phyloP scores from a whole-genome alignment of 2,113 vertebrate genomes.

The Equus quagga region DNA sequence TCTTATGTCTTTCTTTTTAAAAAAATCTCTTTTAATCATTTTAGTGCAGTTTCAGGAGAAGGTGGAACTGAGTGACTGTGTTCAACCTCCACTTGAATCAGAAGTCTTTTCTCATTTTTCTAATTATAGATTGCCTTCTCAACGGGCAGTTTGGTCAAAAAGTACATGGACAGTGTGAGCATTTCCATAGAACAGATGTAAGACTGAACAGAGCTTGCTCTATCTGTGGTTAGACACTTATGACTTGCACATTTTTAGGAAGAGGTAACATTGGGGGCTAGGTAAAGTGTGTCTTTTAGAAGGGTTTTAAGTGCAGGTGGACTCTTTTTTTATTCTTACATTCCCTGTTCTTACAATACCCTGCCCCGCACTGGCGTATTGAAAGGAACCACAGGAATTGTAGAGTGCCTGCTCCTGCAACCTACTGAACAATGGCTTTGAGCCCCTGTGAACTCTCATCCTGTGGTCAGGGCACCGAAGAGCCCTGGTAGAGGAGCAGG shows the following conservation, averaged over 20 bases:
- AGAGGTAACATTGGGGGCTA: not conserved
- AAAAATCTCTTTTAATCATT: not conserved
- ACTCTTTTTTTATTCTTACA: not conserved
- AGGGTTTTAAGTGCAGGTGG: not conserved
- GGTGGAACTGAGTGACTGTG: not conserved
- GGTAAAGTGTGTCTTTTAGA: not conserved
- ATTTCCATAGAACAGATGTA: not conserved
- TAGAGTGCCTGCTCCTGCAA: not conserved
- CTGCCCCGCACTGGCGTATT: accelerated
- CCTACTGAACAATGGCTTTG: not conserved
- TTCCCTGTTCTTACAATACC: not conserved
- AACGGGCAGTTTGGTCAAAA: not conserved
- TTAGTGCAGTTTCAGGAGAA: not conserved
- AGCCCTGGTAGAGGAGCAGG: not conserved
- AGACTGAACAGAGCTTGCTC: not conserved
- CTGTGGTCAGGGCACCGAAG: not conserved
- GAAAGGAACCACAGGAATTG: not conserved
- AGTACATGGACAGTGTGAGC: not conserved
- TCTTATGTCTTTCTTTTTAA: not conserved
- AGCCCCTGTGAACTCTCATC: not conserved
- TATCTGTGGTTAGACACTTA: not conserved
- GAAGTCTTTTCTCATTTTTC: not conserved
- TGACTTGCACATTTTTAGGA: not conserved
- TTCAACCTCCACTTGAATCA: not conserved
- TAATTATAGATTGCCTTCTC: not conserved